These are phyloP conservation scores for Parnassius mnemosyne DNA, from an alignment of 2,888 invertebrate species.

Conservation along the genomic window DNA sequence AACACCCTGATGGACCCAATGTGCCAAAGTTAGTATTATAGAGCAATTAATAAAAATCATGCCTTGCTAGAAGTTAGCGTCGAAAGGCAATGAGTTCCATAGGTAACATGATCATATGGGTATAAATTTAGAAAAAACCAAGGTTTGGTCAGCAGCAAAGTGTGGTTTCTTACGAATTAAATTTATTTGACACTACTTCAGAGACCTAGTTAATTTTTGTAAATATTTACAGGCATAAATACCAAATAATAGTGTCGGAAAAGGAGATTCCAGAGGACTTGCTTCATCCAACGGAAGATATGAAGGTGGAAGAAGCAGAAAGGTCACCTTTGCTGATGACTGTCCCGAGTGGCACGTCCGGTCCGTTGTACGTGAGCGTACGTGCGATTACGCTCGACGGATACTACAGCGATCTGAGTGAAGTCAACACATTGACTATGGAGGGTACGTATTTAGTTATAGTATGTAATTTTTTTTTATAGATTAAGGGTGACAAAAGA, in stretches of 20 bases:
- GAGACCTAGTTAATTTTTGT: not conserved
- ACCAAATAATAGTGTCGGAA: constrained; percentile 83
- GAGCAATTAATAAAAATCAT: too few species aligned
- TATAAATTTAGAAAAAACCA: too few species aligned
- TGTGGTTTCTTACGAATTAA: too few species aligned
- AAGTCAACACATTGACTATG: constrained; percentile 70
- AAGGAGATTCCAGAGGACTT: constrained; percentile 73
- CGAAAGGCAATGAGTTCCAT: too few species aligned
- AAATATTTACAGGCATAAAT: constrained; percentile 59
- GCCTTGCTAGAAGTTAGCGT: too few species aligned
- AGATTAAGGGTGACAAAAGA: too few species aligned
- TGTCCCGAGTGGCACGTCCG: constrained; percentile 54
- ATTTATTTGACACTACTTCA: too few species aligned
- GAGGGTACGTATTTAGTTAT: constrained; percentile 45
- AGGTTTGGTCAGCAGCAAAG: too few species aligned
- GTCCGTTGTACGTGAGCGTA: constrained; percentile 83
- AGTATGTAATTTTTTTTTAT: too few species aligned
- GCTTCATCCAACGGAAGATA: constrained; percentile 55
- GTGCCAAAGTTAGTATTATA: constrained; percentile 34
- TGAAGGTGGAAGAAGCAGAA: constrained; percentile 59
- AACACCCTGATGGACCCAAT: constrained; percentile 62
- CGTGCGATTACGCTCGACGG: constrained; percentile 81
- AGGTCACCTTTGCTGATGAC: constrained; percentile 79
- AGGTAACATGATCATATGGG: too few species aligned
- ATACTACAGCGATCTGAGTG: constrained; percentile 82